These are phyloP conservation scores for Antechinus flavipes DNA, from an alignment of 2,113 vertebrate species.

Conservation along the genomic window DNA sequence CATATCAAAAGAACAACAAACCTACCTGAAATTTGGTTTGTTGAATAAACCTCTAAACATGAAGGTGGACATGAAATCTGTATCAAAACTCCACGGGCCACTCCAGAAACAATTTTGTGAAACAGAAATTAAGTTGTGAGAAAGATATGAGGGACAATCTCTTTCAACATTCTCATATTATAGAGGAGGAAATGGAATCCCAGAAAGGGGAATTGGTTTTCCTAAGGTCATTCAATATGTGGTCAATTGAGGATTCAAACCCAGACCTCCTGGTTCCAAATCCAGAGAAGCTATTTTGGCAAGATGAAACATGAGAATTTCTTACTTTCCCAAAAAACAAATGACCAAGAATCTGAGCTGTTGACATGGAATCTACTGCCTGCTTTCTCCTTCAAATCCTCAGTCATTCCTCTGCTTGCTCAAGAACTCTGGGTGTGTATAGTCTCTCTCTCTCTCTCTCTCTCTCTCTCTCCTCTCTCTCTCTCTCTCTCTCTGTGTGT, in stretches of 20 bases:
- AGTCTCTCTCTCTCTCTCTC: too few species aligned
- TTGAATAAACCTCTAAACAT: background rate
- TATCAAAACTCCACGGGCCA: background rate
- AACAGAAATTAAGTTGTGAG: background rate
- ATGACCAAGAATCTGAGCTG: background rate
- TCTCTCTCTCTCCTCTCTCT: too few species aligned
- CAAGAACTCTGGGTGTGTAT: background rate
- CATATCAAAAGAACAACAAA: background rate
- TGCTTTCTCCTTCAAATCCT: background rate
- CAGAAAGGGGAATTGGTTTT: background rate
- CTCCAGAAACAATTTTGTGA: background rate
- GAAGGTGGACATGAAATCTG: background rate
- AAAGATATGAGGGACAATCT: background rate
- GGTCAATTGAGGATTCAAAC: background rate
- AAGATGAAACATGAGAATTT: background rate
- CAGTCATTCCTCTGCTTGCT: background rate
- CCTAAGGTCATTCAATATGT: background rate
- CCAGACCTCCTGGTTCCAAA: background rate
- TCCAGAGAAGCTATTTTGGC: background rate
- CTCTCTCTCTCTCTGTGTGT: too few species aligned
- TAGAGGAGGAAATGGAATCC: background rate
- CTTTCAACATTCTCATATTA: background rate
- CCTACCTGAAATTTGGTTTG: background rate
- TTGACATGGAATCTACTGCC: background rate
- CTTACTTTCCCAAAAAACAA: background rate